Evolutionary conservation across 2,888 invertebrate species (phyloP).

Genomic region (Ceramica pisi): DNA sequence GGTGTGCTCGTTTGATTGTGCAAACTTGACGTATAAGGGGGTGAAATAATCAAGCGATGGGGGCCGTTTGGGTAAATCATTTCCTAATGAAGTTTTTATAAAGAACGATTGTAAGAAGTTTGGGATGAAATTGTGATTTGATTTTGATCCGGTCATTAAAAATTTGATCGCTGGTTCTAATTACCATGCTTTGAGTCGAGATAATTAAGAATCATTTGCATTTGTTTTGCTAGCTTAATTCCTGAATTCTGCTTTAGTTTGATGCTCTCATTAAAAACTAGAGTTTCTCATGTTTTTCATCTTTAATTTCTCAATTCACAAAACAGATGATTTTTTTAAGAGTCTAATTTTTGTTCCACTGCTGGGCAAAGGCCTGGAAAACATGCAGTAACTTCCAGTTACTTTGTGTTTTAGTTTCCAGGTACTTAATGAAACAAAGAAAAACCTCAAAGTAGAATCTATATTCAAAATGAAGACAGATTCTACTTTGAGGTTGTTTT

Average conservation of each 20-base stretch:
- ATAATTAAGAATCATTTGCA: too few species aligned
- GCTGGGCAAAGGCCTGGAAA: too few species aligned
- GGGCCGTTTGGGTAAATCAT: slow-evolving; percentile 2
- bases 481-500: too few species aligned
- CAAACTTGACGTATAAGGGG: slow-evolving; percentile 13
- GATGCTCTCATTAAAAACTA: too few species aligned
- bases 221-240: too few species aligned
- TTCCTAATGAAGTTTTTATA: slow-evolving; percentile 16
- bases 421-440: not conserved
- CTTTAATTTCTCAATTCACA: not conserved
- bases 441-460: not conserved
- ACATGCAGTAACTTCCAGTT: too few species aligned
- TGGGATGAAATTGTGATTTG: not conserved
- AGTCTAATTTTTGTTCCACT: too few species aligned
- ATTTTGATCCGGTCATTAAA: not conserved
- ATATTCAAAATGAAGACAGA: too few species aligned
- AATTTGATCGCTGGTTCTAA: not conserved
- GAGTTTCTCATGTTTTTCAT: not conserved
- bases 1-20: slow-evolving; percentile 30
- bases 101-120: not conserved
- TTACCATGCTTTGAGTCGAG: too few species aligned
- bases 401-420: too few species aligned
- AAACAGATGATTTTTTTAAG: too few species aligned
- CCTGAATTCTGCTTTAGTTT: too few species aligned
- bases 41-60: slow-evolving; percentile 18